A percentile compares a stretch with the other conserved stretches of the same genome.
These are phyloP conservation scores for Hafferia zeledoni DNA, from an alignment of 2,797 vertebrate genomes.

Conservation along the genomic window DNA sequence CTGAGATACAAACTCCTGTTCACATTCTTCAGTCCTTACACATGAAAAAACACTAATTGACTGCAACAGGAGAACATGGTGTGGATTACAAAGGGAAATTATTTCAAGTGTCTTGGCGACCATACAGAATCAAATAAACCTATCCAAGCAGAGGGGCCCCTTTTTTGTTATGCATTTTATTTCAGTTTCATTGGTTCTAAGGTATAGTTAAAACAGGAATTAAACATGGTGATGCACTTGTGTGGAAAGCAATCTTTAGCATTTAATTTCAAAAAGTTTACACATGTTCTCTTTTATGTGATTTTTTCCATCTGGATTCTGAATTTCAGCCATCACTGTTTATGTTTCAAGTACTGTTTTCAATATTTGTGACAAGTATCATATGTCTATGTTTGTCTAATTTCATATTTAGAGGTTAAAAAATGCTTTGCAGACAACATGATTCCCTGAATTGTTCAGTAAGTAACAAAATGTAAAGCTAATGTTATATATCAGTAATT, in stretches of 20 bases:
- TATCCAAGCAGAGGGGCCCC: not conserved
- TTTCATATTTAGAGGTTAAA: conserved; percentile 11
- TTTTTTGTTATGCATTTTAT: not conserved
- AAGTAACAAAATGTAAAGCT: conserved; percentile 13
- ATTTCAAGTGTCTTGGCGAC: conserved; percentile 25
- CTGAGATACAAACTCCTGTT: not conserved
- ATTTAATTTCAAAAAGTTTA: not conserved
- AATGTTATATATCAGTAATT: not conserved
- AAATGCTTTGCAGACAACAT: not conserved
- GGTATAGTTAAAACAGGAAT: not conserved
- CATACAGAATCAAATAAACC: conserved; percentile 27
- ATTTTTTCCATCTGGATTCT: conserved; percentile 4
- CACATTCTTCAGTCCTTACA: conserved; percentile 10
- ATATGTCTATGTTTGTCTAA: not conserved
- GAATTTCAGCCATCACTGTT: conserved; percentile 6
- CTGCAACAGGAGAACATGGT: conserved; percentile 42
- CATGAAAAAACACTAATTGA: conserved; percentile 22
- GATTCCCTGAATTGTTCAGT: not conserved
- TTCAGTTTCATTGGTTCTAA: not conserved
- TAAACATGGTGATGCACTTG: not conserved
- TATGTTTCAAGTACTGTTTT: conserved; percentile 9
- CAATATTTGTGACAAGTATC: conserved; percentile 6
- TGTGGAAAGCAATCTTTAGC: not conserved
- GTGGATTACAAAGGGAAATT: conserved; percentile 38
- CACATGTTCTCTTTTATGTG: not conserved